phyloP scores from a whole-genome alignment of 2,888 invertebrate genomes.

The Itoplectis maculator region DNA sequence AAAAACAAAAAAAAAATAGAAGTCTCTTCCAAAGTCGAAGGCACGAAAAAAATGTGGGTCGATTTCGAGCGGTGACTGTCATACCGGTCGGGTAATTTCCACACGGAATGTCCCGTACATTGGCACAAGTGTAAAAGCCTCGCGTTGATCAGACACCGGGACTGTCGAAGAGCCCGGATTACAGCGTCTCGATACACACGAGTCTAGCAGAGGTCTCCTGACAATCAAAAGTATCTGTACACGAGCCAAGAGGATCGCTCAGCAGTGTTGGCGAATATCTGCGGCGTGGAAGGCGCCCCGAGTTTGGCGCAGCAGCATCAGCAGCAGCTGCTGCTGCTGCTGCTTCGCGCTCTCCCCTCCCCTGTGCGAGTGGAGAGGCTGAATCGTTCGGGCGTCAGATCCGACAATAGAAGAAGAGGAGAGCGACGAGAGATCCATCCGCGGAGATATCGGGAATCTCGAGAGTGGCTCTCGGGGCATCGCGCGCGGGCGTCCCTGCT shows the following conservation, averaged over 20 bases:
- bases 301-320: neutral
- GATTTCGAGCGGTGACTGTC: no score
- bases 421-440: slow-evolving; percentile 13
- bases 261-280: neutral
- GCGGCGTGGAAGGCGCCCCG: slow-evolving; percentile 5
- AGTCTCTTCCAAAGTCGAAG: no score
- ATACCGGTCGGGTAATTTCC: no score
- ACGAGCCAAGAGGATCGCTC: neutral
- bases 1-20: no score
- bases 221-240: neutral
- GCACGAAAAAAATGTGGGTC: no score
- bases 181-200: neutral
- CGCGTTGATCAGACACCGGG: neutral
- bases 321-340: no score
- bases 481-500: slow-evolving; percentile 53
- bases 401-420: slow-evolving; percentile 37
- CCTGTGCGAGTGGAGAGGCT: slow-evolving; percentile 23
- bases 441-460: slow-evolving; percentile 52
- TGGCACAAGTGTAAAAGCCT: neutral
- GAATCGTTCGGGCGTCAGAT: slow-evolving; percentile 26
- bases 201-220: neutral
- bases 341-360: slow-evolving; percentile 15
- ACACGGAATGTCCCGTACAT: neutral
- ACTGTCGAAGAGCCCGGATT: neutral
- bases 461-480: no score